Conservation (phyloP, 2,888 invertebrate species). For the Hoplodrina ambigua region DNA sequence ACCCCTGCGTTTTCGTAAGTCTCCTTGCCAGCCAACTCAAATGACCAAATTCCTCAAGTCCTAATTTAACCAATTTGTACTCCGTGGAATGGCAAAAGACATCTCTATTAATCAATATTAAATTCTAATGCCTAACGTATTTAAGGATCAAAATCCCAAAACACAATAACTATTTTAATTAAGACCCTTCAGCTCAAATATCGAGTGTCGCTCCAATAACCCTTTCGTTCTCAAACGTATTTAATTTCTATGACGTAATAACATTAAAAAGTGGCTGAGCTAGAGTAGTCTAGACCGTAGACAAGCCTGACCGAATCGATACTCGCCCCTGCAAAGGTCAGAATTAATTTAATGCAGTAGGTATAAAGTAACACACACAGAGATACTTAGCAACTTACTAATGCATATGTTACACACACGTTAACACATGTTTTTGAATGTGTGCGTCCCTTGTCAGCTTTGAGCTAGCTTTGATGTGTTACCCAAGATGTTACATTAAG, state of each 20-base stretch:
- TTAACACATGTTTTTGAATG: neutral
- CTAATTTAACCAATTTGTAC: neutral
- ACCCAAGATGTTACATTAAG: slow-evolving; percentile 1
- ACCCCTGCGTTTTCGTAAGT: neutral
- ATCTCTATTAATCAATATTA: neutral
- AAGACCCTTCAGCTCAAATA: slow-evolving; percentile 3
- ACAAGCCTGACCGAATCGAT: slow-evolving; percentile 50
- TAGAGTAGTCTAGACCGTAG: slow-evolving; percentile 24
- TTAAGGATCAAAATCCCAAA: slow-evolving; percentile 8
- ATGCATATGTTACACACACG: neutral
- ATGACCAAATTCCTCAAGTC: neutral
- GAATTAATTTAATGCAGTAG: slow-evolving; percentile 48
- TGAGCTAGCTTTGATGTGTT: slow-evolving; percentile 5
- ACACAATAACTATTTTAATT: slow-evolving; percentile 27
- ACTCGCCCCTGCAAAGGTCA: slow-evolving; percentile 49
- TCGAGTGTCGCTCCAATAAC: slow-evolving; percentile 1
- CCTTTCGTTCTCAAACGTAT: slow-evolving; percentile 20
- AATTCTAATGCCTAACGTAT: slow-evolving; percentile 1
- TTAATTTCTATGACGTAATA: slow-evolving; percentile 32
- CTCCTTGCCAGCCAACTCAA: neutral
- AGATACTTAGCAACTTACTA: neutral
- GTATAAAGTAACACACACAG: slow-evolving; percentile 22
- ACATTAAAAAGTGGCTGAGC: neutral
- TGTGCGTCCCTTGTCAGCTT: slow-evolving; percentile 10
- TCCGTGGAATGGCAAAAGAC: neutral